Conservation (phyloP, 2,797 vertebrate species). For the Coregonus ussuriensis region DNA sequence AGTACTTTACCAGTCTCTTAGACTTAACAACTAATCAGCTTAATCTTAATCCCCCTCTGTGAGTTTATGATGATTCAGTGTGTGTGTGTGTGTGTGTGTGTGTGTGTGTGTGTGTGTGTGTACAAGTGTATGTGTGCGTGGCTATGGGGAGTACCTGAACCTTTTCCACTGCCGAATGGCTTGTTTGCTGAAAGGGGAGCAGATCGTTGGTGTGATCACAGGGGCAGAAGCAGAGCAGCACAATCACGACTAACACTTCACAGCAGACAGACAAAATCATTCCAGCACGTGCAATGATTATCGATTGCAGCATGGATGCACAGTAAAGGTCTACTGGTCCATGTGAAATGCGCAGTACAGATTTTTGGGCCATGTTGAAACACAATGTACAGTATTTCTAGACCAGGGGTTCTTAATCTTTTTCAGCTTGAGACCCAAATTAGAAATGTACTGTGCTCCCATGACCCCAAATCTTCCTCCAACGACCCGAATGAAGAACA, state of each 20-base stretch:
- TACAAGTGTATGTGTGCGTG: not conserved
- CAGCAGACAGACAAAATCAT: slow-evolving; percentile 5
- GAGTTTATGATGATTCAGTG: not conserved
- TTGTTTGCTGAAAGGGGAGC: slow-evolving; percentile 39
- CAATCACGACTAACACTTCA: slow-evolving; percentile 4
- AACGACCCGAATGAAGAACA: too few species aligned
- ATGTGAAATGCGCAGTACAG: not conserved
- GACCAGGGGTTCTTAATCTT: too few species aligned
- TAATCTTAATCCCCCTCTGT: not conserved
- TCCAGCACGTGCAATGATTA: slow-evolving; percentile 8
- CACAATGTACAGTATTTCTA: too few species aligned
- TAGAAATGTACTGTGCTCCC: too few species aligned
- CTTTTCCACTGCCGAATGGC: slow-evolving; percentile 26
- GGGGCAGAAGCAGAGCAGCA: slow-evolving; percentile 17
- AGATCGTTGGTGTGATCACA: slow-evolving; percentile 7
- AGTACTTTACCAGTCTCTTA: not conserved
- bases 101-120: too few species aligned
- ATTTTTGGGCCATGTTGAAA: not conserved
- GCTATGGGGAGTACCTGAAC: slow-evolving; percentile 39
- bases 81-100: too few species aligned
- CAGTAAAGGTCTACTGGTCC: not conserved
- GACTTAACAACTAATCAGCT: not conserved
- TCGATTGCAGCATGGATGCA: not conserved
- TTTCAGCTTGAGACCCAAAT: too few species aligned
- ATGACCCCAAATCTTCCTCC: too few species aligned